Percentiles rank a stretch among this genome's conserved stretches.
These are phyloP conservation scores for Parauchenoglanis punctatus DNA, from an alignment of 2,797 vertebrate genomes.

Conservation along the genomic window DNA sequence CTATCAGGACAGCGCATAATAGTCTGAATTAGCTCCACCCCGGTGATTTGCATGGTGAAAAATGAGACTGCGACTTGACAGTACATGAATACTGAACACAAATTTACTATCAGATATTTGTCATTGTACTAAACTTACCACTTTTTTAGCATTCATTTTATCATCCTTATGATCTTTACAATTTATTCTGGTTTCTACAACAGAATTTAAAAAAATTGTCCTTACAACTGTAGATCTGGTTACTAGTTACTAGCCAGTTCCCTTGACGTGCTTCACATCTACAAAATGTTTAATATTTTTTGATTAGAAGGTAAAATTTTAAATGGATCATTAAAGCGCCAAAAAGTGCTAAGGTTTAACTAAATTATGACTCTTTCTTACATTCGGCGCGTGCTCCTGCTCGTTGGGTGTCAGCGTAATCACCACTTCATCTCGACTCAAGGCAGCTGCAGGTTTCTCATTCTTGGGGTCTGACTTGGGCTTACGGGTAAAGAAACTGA, in stretches of 20 bases:
- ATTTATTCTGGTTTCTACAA: not conserved
- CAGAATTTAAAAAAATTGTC: not conserved
- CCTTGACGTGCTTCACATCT: not conserved
- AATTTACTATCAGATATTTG: not conserved
- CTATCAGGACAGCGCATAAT: not conserved
- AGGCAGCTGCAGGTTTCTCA: conserved; percentile 64
- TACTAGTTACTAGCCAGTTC: not conserved
- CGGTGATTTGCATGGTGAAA: not conserved
- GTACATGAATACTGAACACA: no score
- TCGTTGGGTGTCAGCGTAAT: conserved; percentile 72
- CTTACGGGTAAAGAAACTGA: conserved; percentile 81
- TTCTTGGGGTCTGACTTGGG: conserved; percentile 72
- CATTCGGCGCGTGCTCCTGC: conserved; percentile 70
- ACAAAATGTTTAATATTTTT: not conserved
- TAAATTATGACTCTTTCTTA: conserved; percentile 50
- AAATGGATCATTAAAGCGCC: not conserved
- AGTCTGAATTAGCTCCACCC: not conserved
- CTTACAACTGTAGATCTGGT: not conserved
- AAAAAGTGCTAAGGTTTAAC: not conserved
- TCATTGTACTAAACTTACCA: not conserved
- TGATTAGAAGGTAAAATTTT: not conserved
- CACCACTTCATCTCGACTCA: conserved; percentile 68
- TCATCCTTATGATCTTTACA: not conserved
- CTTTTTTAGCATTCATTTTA: not conserved
- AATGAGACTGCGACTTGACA: not conserved